Base-by-base conservation (phyloP, 2,888 invertebrate genomes). In the Cacoxenus indagator region DNA sequence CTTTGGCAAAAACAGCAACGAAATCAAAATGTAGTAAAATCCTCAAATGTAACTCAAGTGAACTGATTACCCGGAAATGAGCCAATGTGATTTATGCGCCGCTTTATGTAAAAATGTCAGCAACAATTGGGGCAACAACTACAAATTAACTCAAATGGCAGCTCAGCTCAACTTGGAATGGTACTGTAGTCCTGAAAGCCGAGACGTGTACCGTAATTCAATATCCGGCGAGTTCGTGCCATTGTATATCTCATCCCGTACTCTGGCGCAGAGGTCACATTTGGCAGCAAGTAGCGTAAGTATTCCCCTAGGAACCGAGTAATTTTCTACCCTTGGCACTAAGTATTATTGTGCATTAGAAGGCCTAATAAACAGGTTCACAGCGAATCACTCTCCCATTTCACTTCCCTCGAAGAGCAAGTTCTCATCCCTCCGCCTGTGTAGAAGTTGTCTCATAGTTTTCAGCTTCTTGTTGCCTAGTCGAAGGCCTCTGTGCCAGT, bases 351-450 rank as follows among this genome's bases (percentile, higher is more conserved):
- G 81, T 84, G 83, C 85, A 86, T 85, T 85, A 86, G 85, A 77
- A 81, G 80, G 8, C 79, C 85, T 85, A 85, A 85, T 85, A 85
- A 85, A 85, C 85, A 86, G 86, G 84, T 85, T 86, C 84, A 77
- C 85, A 84, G 73, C 73, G 66, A 62, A 67, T 29, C 62, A 64
- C 11, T 11, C 64, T 66, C 51, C 73, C 48, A 43, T 24, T 43
- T 43, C 37, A 6, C 24, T 37, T 64, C 45, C 22, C 26, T n/a
- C 17, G 67, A 22, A 24, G n/a, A 29, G 29, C n/a, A 8, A 59
- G 45, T 57, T 48, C 62, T 51, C 26, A 45, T 45, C 31, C 46
- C 17, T 43, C 66, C 17, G 22, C 19, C 51, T 19, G 17, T 51
- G 51, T 55, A 6, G 26, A 46, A n/a, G 55, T 68, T 31, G 19